Base-by-base conservation (phyloP, 1,140 invertebrate species). In the Drosophila equinoxialis region DNA sequence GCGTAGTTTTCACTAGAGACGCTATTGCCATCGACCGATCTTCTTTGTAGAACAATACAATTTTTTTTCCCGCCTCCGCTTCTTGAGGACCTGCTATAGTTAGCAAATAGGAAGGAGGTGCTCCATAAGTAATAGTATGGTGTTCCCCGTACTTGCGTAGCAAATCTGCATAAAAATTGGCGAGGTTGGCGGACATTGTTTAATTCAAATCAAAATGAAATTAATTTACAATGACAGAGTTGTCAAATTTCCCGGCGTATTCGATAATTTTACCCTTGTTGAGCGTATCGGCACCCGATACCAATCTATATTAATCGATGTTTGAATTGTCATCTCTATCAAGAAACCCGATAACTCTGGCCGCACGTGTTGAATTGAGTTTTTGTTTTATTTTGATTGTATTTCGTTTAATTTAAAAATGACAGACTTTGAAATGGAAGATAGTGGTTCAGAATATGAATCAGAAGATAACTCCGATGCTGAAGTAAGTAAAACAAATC, bases 381-480 rank as follows among this genome's bases (percentile, higher is more conserved):
- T 84, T 89, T 65, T 55, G 77, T 72, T 83, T 48, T 65, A 35
- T 14, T 10, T 30, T 23, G 35, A 37, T 51, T 54, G 60, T 39
- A 58, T 71, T 54, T 39, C 20, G 65, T 39, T 13, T 71, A 42
- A 68, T 71, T 69, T 57, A 42, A 82, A n/a, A 54, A 91, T 91
- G 89, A 74, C 84, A 2, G 89, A 91, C 68, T 91, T 91, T 65
- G 89, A 87, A 74, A 69, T 82, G 69, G 64, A 91, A 48, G 86
- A 75, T 2, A 85, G 79, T 30, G 90, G 66, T 33, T 91, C 90
- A 1, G 90, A 84, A 26, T 91, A 76, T 42, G 85, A 89, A 30
- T 91, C 90, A 3, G 90, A 90, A 3, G 90, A 91, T 37, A 90
- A 91, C 48, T 91, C 90, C 3, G 90, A 91, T n/a, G 74, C 81